Evolutionary conservation across 2,888 invertebrate genomes (phyloP).

Genomic region (Pristionchus maxplancki): DNA sequence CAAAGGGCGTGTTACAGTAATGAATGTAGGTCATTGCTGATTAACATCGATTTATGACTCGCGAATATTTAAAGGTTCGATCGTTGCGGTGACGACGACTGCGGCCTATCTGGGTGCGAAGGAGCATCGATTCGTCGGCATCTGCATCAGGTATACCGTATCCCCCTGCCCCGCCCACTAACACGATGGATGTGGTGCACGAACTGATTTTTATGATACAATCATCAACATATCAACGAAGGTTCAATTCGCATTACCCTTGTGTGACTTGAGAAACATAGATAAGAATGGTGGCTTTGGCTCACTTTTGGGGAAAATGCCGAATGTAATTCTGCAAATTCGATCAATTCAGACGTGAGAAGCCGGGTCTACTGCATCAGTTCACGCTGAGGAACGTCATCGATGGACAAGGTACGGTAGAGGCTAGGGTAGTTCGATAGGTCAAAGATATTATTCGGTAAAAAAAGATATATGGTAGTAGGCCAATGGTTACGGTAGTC

Average conservation of each 20-base stretch:
- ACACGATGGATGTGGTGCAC: not conserved
- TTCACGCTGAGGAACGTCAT: slow-evolving; percentile 94
- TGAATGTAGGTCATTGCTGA: too few species aligned
- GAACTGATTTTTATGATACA: not conserved
- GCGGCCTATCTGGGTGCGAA: slow-evolving; percentile 70
- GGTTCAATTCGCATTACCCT: too few species aligned
- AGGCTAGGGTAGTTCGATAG: not conserved
- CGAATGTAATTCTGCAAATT: too few species aligned
- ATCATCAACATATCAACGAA: too few species aligned
- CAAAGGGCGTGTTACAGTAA: too few species aligned
- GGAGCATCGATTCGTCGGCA: slow-evolving; percentile 90
- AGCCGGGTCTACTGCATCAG: slow-evolving; percentile 88
- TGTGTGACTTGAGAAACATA: too few species aligned
- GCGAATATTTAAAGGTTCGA: too few species aligned
- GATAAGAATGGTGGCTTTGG: too few species aligned
- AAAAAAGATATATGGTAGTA: not conserved
- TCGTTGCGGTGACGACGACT: slow-evolving; percentile 75
- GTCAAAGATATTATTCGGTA: not conserved
- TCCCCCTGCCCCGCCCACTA: slow-evolving; percentile 58
- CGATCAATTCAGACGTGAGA: slow-evolving; percentile 81
- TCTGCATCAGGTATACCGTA: slow-evolving; percentile 85
- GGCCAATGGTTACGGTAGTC: not conserved
- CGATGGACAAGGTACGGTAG: slow-evolving; percentile 85
- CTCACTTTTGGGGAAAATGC: too few species aligned
- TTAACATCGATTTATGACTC: too few species aligned